A percentile compares a stretch with the other conserved stretches of the same genome.
Evolutionary conservation across 2,888 invertebrate species (phyloP).

Genomic region (Synergus japonicus): DNA sequence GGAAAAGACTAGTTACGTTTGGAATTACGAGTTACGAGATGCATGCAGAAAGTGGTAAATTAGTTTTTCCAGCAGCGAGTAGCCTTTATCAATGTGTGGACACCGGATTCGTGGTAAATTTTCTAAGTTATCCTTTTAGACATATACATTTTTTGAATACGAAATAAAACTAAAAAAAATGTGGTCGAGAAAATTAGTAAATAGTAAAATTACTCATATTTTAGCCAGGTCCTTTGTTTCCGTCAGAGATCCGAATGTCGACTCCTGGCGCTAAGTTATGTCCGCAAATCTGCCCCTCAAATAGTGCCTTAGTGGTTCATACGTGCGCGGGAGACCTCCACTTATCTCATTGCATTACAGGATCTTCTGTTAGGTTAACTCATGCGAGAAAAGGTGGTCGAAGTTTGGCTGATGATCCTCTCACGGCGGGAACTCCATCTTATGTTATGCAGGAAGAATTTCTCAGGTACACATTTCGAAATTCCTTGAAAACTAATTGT

Average conservation of each 20-base stretch:
- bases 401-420: slow-evolving; percentile 88
- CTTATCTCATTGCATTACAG: slow-evolving; percentile 86
- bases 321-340: slow-evolving; percentile 94
- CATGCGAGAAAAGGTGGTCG: slow-evolving; percentile 84
- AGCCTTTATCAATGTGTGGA: slow-evolving; percentile 92
- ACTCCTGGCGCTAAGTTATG: slow-evolving; percentile 85
- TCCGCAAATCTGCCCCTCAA: slow-evolving; percentile 90
- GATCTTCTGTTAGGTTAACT: slow-evolving; percentile 85
- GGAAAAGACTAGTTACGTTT: slow-evolving; percentile 94
- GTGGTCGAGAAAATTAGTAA: too few relatives aligned
- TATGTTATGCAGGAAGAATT: slow-evolving; percentile 99
- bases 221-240: slow-evolving; percentile 83
- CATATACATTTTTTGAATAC: neutral
- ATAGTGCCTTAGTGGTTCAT: slow-evolving; percentile 91
- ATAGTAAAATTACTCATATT: slow-evolving; percentile 50
- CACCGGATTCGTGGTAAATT: slow-evolving; percentile 83
- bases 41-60: slow-evolving; percentile 88
- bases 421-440: slow-evolving; percentile 96
- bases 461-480: slow-evolving; percentile 67
- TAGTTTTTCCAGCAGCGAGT: slow-evolving; percentile 94
- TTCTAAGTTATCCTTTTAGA: neutral
- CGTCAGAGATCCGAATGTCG: slow-evolving; percentile 83
- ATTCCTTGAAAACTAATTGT: neutral
- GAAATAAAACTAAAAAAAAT: neutral
- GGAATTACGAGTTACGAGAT: slow-evolving; percentile 96